Percentiles rank a stretch among this genome's conserved stretches.
Evolutionary conservation across 2,888 invertebrate species (phyloP).

Genomic region (Allolobophora icterica): DNA sequence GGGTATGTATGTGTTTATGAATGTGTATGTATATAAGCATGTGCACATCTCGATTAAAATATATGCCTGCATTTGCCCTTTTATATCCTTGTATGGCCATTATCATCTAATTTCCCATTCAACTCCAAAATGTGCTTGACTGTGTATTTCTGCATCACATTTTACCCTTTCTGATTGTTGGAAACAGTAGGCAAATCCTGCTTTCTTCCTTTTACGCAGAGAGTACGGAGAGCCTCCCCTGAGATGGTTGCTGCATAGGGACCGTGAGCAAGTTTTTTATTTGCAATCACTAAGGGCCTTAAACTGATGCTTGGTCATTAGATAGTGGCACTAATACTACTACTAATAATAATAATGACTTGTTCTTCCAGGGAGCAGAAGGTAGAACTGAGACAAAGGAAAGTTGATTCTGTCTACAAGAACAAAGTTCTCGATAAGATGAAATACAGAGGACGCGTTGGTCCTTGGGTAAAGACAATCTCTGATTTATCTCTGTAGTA

Average conservation of each 20-base stretch:
- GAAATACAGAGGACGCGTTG: constrained; percentile 22
- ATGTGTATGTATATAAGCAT: too few relatives aligned
- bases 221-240: too few relatives aligned
- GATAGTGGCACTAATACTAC: background rate
- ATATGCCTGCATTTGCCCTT: too few relatives aligned
- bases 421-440: constrained; percentile 30
- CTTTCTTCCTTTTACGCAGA: too few relatives aligned
- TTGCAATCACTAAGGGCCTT: background rate
- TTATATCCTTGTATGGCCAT: too few relatives aligned
- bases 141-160: too few relatives aligned
- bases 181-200: too few relatives aligned
- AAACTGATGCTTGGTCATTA: background rate
- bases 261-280: background rate
- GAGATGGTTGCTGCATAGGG: background rate
- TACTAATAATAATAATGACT: background rate
- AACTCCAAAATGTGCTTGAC: too few relatives aligned
- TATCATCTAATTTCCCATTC: too few relatives aligned
- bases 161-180: too few relatives aligned
- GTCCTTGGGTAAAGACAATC: constrained; percentile 23
- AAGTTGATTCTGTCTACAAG: background rate
- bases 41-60: too few relatives aligned
- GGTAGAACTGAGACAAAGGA: constrained; percentile 14
- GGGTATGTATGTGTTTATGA: too few relatives aligned
- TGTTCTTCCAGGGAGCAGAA: constrained; percentile 13
- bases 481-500: background rate